Percentiles rank a stretch among this genome's conserved stretches.
These are phyloP conservation scores for Echiichthys vipera DNA, from an alignment of 2,797 vertebrate genomes.

Conservation along the genomic window DNA sequence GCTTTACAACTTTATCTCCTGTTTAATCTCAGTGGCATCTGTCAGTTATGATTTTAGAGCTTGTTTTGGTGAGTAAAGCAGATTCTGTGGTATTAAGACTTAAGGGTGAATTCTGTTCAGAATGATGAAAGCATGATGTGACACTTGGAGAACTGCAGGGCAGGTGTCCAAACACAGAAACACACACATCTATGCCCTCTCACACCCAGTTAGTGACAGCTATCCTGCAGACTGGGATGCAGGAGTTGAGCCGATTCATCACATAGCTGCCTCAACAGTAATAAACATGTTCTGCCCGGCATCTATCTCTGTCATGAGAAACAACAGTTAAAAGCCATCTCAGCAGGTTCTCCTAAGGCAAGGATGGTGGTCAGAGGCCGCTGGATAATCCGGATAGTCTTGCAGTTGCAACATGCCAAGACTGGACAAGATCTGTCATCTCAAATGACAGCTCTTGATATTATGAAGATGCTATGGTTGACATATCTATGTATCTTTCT, in stretches of 20 bases:
- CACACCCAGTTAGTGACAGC: constrained; percentile 14
- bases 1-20: constrained; percentile 35
- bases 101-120: constrained; percentile 36
- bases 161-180: constrained; percentile 32
- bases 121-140: constrained; percentile 41
- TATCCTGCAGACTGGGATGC: constrained; percentile 15
- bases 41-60: constrained; percentile 55
- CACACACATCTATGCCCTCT: constrained; percentile 3
- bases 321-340: constrained; percentile 13
- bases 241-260: constrained; percentile 30
- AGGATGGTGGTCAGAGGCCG: constrained; percentile 14
- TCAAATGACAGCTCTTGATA: neutral
- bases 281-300: constrained; percentile 1
- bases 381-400: constrained; percentile 16
- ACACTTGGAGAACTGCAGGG: constrained; percentile 39
- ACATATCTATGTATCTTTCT: neutral
- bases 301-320: constrained; percentile 21
- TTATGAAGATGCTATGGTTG: neutral
- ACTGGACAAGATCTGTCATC: neutral
- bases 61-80: constrained; percentile 50
- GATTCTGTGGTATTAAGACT: constrained; percentile 61
- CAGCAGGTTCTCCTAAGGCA: constrained; percentile 23
- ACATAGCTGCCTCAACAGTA: constrained; percentile 23
- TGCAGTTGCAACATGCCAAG: too few relatives aligned
- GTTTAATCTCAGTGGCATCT: constrained; percentile 58